Evolutionary conservation across 1,140 invertebrate species (phyloP).

Genomic region (Penaeus vannamei): DNA sequence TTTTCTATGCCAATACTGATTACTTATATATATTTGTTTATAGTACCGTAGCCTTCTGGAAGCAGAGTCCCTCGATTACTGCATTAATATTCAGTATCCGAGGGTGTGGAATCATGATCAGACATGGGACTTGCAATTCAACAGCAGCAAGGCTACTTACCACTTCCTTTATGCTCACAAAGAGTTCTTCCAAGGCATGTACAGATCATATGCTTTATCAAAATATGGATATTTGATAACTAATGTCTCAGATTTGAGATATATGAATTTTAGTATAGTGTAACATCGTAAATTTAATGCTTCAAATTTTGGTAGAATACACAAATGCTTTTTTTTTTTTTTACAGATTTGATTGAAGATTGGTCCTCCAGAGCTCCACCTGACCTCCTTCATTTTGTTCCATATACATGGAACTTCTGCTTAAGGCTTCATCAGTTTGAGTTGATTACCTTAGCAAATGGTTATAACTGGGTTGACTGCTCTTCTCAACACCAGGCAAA

Average conservation of each 20-base stretch:
- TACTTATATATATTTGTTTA: constrained; percentile 12
- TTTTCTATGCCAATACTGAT: not conserved
- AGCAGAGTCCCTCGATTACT: constrained; percentile 95
- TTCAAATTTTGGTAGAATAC: not conserved
- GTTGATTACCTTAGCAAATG: constrained; percentile 92
- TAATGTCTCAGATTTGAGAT: too few species aligned
- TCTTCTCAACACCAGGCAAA: constrained; percentile 96
- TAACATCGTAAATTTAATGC: constrained; percentile 29
- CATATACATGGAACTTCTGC: constrained; percentile 96
- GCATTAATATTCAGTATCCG: constrained; percentile 89
- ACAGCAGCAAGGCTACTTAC: constrained; percentile 93
- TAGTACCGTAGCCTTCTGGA: constrained; percentile 89
- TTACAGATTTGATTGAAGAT: constrained; percentile 91
- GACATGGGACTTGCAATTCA: constrained; percentile 90
- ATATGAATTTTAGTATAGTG: too few species aligned
- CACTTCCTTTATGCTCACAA: constrained; percentile 95
- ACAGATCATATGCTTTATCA: too few species aligned
- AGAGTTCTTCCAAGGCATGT: constrained; percentile 89
- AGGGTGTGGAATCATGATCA: constrained; percentile 95
- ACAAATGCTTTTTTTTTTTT: constrained; percentile 24
- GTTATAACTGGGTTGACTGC: constrained; percentile 99
- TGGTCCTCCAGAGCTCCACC: constrained; percentile 93
- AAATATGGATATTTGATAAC: constrained; percentile 27
- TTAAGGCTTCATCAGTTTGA: constrained; percentile 96
- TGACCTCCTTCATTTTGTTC: constrained; percentile 95